Percentiles rank a stretch among this genome's conserved stretches.
These are phyloP conservation scores for Basileuterus tristriatus DNA, from an alignment of 2,797 vertebrate species.

Conservation along the genomic window DNA sequence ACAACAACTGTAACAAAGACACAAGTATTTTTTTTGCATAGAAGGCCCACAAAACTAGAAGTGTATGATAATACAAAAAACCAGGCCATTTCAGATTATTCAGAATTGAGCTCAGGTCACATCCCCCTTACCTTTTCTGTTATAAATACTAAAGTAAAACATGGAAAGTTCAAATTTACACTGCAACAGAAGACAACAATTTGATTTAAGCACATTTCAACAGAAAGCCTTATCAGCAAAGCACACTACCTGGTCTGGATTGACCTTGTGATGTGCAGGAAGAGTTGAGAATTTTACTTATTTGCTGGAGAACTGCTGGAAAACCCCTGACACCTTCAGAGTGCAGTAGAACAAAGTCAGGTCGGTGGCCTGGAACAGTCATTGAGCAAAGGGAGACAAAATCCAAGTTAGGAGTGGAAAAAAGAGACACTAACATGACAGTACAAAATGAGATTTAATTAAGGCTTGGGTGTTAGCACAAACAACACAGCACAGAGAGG, in stretches of 20 bases:
- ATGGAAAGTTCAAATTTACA: background rate
- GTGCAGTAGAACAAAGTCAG: conserved; percentile 73
- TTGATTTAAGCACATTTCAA: background rate
- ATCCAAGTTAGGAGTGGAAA: background rate
- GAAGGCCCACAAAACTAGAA: background rate
- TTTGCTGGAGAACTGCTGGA: conserved; percentile 86
- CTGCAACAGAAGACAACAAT: background rate
- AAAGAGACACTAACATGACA: background rate
- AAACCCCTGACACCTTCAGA: conserved; percentile 86
- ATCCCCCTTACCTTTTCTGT: rapidly evolving
- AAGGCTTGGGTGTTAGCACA: background rate
- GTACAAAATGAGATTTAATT: background rate
- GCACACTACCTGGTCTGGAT: conserved; percentile 68
- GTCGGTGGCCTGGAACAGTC: conserved; percentile 76
- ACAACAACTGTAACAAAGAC: background rate
- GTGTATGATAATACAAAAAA: background rate
- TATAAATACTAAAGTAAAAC: background rate
- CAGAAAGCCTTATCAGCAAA: background rate
- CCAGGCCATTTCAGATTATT: background rate
- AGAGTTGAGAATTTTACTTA: conserved; percentile 91
- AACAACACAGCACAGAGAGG: background rate
- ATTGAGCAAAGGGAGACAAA: background rate
- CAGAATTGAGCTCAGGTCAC: background rate
- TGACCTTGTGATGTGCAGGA: conserved; percentile 55
- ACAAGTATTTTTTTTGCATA: background rate